phyloP scores from a whole-genome alignment of 2,797 vertebrate genomes.

The Falco peregrinus region DNA sequence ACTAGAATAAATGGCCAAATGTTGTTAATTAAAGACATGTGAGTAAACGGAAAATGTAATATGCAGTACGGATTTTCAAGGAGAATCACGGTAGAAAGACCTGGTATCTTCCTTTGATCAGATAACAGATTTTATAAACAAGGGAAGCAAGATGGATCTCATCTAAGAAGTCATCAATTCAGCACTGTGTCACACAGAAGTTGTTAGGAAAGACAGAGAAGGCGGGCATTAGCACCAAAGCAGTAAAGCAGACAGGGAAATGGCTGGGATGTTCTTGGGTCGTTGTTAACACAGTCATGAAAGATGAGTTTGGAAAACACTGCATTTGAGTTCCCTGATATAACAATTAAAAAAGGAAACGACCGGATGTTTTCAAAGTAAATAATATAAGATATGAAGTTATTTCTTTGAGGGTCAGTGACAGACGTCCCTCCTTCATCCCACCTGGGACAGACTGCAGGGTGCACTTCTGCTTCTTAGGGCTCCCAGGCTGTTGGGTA shows the following conservation, averaged over 20 bases:
- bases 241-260: neutral
- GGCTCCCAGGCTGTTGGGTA: neutral
- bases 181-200: neutral
- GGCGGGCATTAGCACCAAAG: neutral
- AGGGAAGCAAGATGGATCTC: neutral
- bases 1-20: neutral
- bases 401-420: neutral
- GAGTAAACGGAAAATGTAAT: neutral
- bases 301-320: neutral
- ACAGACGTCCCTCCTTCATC: neutral
- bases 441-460: neutral
- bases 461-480: neutral
- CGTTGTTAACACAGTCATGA: neutral
- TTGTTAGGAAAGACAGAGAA: neutral
- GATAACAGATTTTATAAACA: neutral
- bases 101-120: neutral
- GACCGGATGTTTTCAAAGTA: neutral
- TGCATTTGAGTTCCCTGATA: neutral
- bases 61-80: neutral
- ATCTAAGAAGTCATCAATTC: neutral
- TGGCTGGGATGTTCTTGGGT: neutral
- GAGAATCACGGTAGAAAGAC: neutral
- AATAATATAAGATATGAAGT: neutral
- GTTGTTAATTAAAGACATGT: neutral
- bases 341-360: neutral